Percentiles rank a stretch among this genome's conserved stretches.
Evolutionary conservation across 1,140 invertebrate genomes (phyloP).

Genomic region (Cydia splendana): DNA sequence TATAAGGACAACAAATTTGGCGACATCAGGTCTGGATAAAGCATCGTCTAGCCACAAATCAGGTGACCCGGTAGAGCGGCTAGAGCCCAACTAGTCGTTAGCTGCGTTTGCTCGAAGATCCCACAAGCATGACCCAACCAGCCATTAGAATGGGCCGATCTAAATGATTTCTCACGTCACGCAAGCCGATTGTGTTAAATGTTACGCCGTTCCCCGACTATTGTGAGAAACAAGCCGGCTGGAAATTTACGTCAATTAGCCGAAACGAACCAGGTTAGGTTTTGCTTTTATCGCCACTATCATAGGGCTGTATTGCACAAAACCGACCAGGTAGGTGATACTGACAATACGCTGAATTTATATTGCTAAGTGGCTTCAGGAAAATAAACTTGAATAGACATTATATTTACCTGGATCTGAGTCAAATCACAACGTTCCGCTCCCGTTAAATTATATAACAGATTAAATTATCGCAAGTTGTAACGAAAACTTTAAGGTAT

Average conservation of each 20-base stretch:
- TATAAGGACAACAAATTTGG: too few relatives aligned
- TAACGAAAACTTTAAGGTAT: too few relatives aligned
- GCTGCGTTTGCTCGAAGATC: slow-evolving; percentile 1
- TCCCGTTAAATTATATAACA: too few relatives aligned
- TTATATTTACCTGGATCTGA: too few relatives aligned
- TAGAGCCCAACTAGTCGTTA: not conserved
- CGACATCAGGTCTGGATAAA: too few relatives aligned
- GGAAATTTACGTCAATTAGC: slow-evolving; percentile 65
- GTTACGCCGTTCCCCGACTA: slow-evolving; percentile 58
- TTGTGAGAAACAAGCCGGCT: slow-evolving; percentile 53
- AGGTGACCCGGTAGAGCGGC: not conserved
- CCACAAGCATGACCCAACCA: slow-evolving; percentile 16
- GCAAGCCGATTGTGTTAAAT: slow-evolving; percentile 50
- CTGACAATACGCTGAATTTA: not conserved
- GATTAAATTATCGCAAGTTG: too few relatives aligned
- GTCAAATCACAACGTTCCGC: too few relatives aligned
- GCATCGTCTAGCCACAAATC: too few relatives aligned
- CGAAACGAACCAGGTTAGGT: slow-evolving; percentile 46
- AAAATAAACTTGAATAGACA: too few relatives aligned
- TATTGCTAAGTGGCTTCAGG: not conserved
- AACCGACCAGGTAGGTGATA: not conserved
- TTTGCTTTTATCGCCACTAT: slow-evolving; percentile 5
- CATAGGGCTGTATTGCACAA: not conserved
- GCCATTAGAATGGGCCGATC: slow-evolving; percentile 30
- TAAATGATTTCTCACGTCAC: slow-evolving; percentile 52